Evolutionary conservation across 2,797 vertebrate genomes (phyloP).

Genomic region (Capromys pilorides): DNA sequence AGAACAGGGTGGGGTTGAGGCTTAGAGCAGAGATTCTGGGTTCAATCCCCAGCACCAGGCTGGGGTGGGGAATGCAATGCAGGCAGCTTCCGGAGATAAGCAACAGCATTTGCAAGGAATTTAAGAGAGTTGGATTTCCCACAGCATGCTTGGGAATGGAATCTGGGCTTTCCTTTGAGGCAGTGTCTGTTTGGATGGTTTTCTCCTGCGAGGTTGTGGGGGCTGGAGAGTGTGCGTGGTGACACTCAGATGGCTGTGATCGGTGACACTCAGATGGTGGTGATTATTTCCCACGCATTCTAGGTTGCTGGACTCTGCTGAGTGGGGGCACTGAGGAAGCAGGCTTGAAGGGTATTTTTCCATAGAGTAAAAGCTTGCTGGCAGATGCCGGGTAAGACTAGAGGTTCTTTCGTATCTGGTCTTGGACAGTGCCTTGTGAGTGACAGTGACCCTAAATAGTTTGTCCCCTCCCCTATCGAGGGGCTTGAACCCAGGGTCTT

Average conservation of each 20-base stretch:
- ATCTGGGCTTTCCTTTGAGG: background rate
- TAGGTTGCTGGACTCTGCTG: background rate
- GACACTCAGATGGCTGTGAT: background rate
- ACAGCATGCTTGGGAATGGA: background rate
- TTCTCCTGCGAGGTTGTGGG: background rate
- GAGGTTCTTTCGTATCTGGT: background rate
- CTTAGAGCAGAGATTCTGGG: background rate
- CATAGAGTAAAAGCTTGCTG: background rate
- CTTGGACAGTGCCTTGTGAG: background rate
- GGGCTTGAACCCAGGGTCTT: background rate
- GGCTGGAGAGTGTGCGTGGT: background rate
- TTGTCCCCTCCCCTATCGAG: background rate
- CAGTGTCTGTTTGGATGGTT: background rate
- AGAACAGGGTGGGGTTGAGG: background rate
- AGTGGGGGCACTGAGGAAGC: background rate
- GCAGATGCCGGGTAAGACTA: background rate
- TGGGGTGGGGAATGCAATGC: too few relatives aligned
- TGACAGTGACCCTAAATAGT: background rate
- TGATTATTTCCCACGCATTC: background rate
- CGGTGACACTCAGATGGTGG: background rate
- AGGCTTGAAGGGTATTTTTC: background rate
- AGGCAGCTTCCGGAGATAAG: background rate
- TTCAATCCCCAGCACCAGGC: background rate
- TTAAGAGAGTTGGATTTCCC: background rate
- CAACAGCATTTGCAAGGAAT: background rate